Evolutionary conservation across 1,140 invertebrate species (phyloP).

Genomic region (Pteromalus puparum): DNA sequence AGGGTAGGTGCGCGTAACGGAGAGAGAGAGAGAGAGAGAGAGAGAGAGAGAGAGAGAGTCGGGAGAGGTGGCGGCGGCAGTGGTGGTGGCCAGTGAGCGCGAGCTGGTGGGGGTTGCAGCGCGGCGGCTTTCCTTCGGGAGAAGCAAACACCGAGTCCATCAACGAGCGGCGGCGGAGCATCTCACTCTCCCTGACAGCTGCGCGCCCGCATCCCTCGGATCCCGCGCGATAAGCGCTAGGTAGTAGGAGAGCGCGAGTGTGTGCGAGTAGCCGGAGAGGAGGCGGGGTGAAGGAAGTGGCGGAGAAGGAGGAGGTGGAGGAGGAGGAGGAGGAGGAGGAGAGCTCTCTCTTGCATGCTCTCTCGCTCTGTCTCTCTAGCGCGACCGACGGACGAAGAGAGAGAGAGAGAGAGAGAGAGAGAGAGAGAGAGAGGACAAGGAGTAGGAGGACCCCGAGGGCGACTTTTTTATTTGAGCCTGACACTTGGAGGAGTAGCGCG

Average conservation of each 20-base stretch:
- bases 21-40: no score
- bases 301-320: slow-evolving; percentile 44
- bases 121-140: slow-evolving; percentile 12
- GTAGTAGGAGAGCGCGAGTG: slow-evolving; percentile 41
- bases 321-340: slow-evolving; percentile 56
- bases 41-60: no score
- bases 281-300: slow-evolving; percentile 36
- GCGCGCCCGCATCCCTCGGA: not conserved
- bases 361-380: slow-evolving; percentile 33
- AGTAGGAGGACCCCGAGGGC: slow-evolving; percentile 63
- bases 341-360: slow-evolving; percentile 11
- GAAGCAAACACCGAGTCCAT: not conserved
- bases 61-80: not conserved
- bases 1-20: not conserved
- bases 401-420: slow-evolving; percentile 56
- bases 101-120: slow-evolving; percentile 39
- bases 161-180: slow-evolving; percentile 4
- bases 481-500: slow-evolving; percentile 61
- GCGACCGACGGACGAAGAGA: slow-evolving; percentile 54
- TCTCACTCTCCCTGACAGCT: not conserved
- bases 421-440: slow-evolving; percentile 50
- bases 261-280: not conserved
- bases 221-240: slow-evolving; percentile 29
- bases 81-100: not conserved
- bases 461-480: slow-evolving; percentile 71